These are phyloP conservation scores for Melanotaenia maccullochi DNA, from an alignment of 2,797 vertebrate species.

Conservation along the genomic window DNA sequence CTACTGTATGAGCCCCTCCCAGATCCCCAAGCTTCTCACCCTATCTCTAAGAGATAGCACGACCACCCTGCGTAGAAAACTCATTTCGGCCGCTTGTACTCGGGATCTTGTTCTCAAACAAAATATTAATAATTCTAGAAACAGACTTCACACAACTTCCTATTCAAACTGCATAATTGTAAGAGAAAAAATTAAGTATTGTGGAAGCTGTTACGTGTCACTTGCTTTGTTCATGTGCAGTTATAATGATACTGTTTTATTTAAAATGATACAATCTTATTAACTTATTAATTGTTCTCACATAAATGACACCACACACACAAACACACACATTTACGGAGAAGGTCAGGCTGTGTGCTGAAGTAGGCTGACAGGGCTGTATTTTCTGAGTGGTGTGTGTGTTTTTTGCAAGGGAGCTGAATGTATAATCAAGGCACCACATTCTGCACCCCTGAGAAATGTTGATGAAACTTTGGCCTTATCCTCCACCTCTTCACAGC, in stretches of 20 bases:
- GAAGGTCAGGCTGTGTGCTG: constrained; percentile 67
- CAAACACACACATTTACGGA: neutral
- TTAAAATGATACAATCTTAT: neutral
- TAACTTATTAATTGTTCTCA: constrained; percentile 4
- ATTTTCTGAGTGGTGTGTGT: constrained; percentile 61
- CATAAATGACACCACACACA: constrained; percentile 7
- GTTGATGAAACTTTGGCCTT: constrained; percentile 71
- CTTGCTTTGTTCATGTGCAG: neutral
- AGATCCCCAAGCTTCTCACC: too few relatives aligned
- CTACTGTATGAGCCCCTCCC: too few relatives aligned
- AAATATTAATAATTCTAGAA: neutral
- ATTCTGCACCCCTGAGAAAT: constrained; percentile 61
- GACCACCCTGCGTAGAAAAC: too few relatives aligned
- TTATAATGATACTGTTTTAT: neutral
- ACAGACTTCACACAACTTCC: neutral
- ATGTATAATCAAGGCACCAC: constrained; percentile 67
- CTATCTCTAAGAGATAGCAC: too few relatives aligned
- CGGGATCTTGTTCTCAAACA: too few relatives aligned
- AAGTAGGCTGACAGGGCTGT: constrained; percentile 70
- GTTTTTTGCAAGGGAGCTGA: constrained; percentile 59
- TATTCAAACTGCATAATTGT: neutral
- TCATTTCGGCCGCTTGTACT: too few relatives aligned
- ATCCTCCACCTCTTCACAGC: constrained; percentile 49
- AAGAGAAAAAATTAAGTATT: neutral
- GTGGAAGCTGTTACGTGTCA: too few relatives aligned